Conservation (phyloP, 2,888 invertebrate genomes). For the Eurois occulta region DNA sequence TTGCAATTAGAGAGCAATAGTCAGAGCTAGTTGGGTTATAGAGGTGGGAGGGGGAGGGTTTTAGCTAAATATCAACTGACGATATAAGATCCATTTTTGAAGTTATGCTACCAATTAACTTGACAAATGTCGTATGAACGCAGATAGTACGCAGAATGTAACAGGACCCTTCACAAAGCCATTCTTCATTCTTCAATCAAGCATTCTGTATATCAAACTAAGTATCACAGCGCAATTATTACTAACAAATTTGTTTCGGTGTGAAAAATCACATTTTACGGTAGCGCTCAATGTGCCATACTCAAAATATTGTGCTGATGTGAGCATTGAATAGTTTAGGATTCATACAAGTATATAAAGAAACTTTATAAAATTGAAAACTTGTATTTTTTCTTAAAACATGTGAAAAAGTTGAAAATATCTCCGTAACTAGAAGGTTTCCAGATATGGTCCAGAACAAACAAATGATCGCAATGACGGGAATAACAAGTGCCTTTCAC, state of each 20-base stretch:
- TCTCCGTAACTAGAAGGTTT: neutral
- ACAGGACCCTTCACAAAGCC: neutral
- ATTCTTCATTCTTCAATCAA: neutral
- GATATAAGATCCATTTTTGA: neutral
- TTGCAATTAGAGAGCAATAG: slow-evolving; percentile 37
- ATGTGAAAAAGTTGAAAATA: too few relatives aligned
- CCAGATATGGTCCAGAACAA: too few relatives aligned
- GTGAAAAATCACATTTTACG: neutral
- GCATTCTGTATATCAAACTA: neutral
- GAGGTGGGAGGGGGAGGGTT: neutral
- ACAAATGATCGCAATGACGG: neutral
- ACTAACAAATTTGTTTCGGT: neutral
- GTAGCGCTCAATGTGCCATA: neutral
- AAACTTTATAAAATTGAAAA: too few relatives aligned
- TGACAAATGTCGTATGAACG: neutral
- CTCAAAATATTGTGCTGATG: neutral
- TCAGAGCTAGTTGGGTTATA: neutral
- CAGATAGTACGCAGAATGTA: neutral
- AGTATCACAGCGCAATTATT: too few relatives aligned
- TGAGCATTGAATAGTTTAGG: neutral
- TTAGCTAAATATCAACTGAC: neutral
- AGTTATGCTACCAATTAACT: neutral
- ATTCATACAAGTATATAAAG: too few relatives aligned
- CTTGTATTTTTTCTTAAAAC: too few relatives aligned
- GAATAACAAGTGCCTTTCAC: neutral